Percentiles rank a stretch among this genome's conserved stretches.
Conservation (phyloP, 2,888 invertebrate species). For the Nomada hirtipes region DNA sequence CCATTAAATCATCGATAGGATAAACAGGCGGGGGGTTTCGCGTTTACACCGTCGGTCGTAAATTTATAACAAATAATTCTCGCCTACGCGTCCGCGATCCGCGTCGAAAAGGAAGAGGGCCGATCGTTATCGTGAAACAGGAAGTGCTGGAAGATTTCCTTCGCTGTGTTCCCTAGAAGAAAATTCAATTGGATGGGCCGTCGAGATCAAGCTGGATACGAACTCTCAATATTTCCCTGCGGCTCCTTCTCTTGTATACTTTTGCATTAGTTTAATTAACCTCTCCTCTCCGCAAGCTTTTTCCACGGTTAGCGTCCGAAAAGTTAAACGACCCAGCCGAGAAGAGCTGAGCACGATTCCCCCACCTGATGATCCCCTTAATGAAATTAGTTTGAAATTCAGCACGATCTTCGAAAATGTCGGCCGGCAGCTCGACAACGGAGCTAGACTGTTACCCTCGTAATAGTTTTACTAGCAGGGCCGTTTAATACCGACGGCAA, state of each 20-base stretch:
- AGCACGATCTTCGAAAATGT: constrained; percentile 36
- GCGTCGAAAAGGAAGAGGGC: not conserved
- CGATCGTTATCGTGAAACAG: not conserved
- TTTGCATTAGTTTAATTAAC: constrained; percentile 70
- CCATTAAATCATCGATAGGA: constrained; percentile 9
- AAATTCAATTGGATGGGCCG: constrained; percentile 29
- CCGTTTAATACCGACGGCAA: not conserved
- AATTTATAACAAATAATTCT: not conserved
- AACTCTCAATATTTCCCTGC: constrained; percentile 57
- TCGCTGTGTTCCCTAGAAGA: constrained; percentile 26
- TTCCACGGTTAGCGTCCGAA: constrained; percentile 43
- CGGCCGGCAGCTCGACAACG: not conserved
- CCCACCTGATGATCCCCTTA: constrained; percentile 58
- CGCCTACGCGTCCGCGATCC: not conserved
- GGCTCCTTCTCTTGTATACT: constrained; percentile 53
- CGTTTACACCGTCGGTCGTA: not conserved
- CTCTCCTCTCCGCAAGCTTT: constrained; percentile 39
- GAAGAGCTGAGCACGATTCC: constrained; percentile 47
- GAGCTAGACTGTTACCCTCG: not conserved
- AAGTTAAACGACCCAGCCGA: constrained; percentile 42
- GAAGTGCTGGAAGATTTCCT: not conserved
- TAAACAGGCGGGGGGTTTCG: not conserved
- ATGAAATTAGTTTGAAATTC: constrained; percentile 69
- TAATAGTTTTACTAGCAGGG: constrained; percentile 1
- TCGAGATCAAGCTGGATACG: constrained; percentile 37